Percentiles rank a stretch among this genome's conserved stretches.
Conservation (phyloP, 2,888 invertebrate species). For the Pandemis corylana region DNA sequence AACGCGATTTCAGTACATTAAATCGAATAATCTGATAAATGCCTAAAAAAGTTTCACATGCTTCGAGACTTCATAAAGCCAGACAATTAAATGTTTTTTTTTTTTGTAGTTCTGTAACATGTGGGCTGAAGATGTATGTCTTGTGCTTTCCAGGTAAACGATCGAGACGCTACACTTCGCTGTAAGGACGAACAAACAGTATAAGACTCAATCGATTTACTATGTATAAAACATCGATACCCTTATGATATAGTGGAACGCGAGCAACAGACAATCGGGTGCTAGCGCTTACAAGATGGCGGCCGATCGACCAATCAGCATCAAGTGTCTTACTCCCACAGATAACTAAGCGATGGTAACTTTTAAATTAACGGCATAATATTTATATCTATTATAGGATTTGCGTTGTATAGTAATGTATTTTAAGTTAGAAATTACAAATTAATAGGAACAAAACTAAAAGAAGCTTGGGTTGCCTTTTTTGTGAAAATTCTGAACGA, state of each 20-base stretch:
- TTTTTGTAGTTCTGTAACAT: no score
- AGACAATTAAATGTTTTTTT: no score
- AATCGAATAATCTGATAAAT: no score
- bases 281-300: neutral
- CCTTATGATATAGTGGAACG: neutral
- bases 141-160: neutral
- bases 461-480: no score
- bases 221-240: neutral
- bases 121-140: no score
- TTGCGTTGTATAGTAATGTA: no score
- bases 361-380: neutral
- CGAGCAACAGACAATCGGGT: neutral
- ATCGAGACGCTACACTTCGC: neutral
- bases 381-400: neutral
- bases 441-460: no score
- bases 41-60: no score
- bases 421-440: no score
- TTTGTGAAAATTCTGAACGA: no score
- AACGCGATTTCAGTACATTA: no score
- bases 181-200: neutral
- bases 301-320: constrained; percentile 5
- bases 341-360: neutral
- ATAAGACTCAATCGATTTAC: neutral
- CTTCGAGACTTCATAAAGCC: no score
- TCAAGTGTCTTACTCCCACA: neutral